A percentile compares a stretch with the other conserved stretches of the same genome.
phyloP scores from a whole-genome alignment of 2,888 invertebrate genomes.

The Hypena proboscidalis region DNA sequence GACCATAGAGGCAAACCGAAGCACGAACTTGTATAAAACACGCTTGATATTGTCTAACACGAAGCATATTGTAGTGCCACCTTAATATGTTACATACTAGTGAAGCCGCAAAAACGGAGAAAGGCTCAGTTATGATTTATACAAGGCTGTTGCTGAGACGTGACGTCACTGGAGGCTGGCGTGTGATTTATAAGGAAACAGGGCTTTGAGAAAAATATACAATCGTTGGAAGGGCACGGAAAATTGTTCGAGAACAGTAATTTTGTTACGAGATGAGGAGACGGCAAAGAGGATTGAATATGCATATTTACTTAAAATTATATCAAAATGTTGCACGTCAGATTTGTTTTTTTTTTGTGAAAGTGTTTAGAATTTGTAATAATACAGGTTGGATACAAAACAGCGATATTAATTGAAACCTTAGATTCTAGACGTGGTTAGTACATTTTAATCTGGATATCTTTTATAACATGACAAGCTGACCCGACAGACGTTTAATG shows the following conservation, averaged over 20 bases:
- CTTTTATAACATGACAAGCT: too few relatives aligned
- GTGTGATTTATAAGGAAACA: slow-evolving; percentile 60
- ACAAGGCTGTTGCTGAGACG: slow-evolving; percentile 52
- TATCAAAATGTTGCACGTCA: too few relatives aligned
- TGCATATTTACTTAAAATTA: slow-evolving; percentile 18
- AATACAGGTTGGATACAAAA: too few relatives aligned
- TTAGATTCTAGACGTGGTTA: too few relatives aligned
- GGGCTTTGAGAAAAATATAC: slow-evolving; percentile 44
- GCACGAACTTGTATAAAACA: too few relatives aligned
- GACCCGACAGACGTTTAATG: too few relatives aligned
- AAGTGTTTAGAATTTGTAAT: too few relatives aligned
- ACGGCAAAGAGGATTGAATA: slow-evolving; percentile 26
- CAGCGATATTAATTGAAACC: too few relatives aligned
- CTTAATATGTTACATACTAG: slow-evolving; percentile 27
- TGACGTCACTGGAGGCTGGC: slow-evolving; percentile 52
- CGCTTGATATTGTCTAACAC: slow-evolving; percentile 4
- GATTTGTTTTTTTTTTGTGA: too few relatives aligned
- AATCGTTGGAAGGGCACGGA: slow-evolving; percentile 37
- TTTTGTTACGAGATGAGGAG: slow-evolving; percentile 45
- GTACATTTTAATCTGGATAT: too few relatives aligned
- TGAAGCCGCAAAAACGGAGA: slow-evolving; percentile 50
- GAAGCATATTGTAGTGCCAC: slow-evolving; percentile 21
- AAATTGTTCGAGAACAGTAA: slow-evolving; percentile 52
- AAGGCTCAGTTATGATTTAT: slow-evolving; percentile 60
- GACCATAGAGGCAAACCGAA: too few relatives aligned